phyloP scores from a whole-genome alignment of 2,888 invertebrate species.

The Drosophila putrida region DNA sequence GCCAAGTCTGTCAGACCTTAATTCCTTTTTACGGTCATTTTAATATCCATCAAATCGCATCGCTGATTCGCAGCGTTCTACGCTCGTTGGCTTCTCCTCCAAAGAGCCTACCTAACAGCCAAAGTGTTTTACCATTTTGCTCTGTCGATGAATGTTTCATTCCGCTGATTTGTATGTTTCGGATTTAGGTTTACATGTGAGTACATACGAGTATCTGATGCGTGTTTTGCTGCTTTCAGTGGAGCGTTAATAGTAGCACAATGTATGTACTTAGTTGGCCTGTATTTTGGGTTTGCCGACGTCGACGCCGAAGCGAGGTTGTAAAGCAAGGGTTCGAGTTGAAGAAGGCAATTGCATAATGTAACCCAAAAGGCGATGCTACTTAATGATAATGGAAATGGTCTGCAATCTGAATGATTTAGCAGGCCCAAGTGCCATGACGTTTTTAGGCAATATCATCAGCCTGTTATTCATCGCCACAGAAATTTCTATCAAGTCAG shows the following conservation, averaged over 20 bases:
- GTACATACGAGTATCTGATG: slow-evolving; percentile 30
- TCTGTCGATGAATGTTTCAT: slow-evolving; percentile 75
- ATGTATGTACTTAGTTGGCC: slow-evolving; percentile 60
- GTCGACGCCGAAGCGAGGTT: slow-evolving; percentile 41
- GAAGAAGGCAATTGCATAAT: slow-evolving; percentile 50
- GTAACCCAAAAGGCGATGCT: slow-evolving; percentile 43
- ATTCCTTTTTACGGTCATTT: slow-evolving; percentile 86
- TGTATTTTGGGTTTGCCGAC: slow-evolving; percentile 53
- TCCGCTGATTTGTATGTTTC: slow-evolving; percentile 75
- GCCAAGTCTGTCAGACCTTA: slow-evolving; percentile 84
- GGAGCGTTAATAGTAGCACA: slow-evolving; percentile 78
- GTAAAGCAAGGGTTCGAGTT: slow-evolving; percentile 26
- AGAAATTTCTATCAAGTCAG: neutral
- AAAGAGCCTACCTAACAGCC: slow-evolving; percentile 23
- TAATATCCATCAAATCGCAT: slow-evolving; percentile 85
- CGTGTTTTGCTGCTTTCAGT: slow-evolving; percentile 75
- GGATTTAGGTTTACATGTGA: slow-evolving; percentile 30
- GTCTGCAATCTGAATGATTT: slow-evolving; percentile 58
- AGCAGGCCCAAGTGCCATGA: slow-evolving; percentile 62
- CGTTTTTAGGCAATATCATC: slow-evolving; percentile 38
- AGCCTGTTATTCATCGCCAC: slow-evolving; percentile 35
- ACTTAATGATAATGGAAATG: slow-evolving; percentile 57
- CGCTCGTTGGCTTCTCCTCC: slow-evolving; percentile 69
- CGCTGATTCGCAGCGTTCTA: slow-evolving; percentile 81
- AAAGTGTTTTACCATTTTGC: slow-evolving; percentile 61